Evolutionary conservation across 2,113 vertebrate genomes (phyloP).

Genomic region (Pithys albifrons): DNA sequence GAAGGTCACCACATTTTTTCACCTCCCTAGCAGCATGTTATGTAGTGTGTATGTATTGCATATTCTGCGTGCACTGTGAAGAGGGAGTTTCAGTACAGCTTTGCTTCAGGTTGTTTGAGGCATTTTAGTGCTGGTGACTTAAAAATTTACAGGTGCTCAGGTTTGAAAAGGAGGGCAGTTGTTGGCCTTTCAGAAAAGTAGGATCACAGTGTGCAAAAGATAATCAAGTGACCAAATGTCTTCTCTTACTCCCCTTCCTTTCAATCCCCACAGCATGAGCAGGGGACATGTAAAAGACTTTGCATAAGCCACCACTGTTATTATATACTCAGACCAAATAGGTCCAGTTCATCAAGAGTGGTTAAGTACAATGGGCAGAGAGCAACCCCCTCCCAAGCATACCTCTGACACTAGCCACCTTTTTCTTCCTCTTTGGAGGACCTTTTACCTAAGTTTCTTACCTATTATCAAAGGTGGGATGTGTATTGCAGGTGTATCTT

Average conservation of each 20-base stretch:
- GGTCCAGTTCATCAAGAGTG: background rate
- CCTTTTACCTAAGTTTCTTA: conserved; percentile 58
- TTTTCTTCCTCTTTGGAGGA: background rate
- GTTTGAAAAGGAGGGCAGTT: background rate
- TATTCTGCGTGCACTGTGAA: background rate
- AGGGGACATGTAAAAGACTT: background rate
- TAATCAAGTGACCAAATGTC: background rate
- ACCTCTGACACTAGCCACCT: background rate
- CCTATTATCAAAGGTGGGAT: conserved; percentile 83
- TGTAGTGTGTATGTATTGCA: background rate
- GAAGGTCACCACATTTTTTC: background rate
- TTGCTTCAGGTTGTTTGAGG: background rate
- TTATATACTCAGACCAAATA: background rate
- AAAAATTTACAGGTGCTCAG: background rate
- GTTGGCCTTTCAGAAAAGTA: background rate
- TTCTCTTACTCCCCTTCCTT: background rate
- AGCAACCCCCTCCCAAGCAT: background rate
- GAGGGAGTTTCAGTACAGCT: background rate
- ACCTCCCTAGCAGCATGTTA: too few relatives aligned
- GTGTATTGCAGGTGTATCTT: conserved; percentile 89
- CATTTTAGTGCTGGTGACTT: background rate
- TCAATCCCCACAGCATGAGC: background rate
- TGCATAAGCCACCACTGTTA: background rate
- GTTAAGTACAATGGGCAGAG: background rate
- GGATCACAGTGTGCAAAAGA: background rate